phyloP scores from a whole-genome alignment of 2,113 vertebrate genomes.

The Upupa epops region DNA sequence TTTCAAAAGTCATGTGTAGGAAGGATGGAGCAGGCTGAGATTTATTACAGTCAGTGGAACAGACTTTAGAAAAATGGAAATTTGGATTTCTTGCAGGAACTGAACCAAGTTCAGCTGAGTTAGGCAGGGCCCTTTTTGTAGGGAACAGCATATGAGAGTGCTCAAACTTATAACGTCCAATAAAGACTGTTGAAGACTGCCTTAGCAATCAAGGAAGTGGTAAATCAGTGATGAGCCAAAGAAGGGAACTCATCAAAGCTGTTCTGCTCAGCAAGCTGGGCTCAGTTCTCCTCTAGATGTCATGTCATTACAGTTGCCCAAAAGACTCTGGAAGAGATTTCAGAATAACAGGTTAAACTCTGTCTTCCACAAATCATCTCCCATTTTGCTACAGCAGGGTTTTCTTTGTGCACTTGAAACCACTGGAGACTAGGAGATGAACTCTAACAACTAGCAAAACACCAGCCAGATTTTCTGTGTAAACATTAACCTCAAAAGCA shows the following conservation, averaged over 20 bases:
- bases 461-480: background rate
- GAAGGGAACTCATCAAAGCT: background rate
- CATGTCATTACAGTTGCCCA: background rate
- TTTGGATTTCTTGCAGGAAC: slow-evolving; percentile 6
- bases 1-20: background rate
- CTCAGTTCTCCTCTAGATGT: background rate
- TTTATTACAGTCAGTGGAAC: background rate
- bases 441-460: background rate
- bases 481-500: background rate
- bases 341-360: background rate
- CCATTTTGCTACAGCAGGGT: background rate
- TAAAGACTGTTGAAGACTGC: background rate
- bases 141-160: background rate
- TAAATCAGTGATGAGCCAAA: background rate
- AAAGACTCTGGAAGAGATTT: background rate
- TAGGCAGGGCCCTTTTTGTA: background rate
- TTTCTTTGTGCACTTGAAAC: background rate
- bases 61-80: slow-evolving; percentile 9
- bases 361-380: background rate
- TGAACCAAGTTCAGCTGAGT: background rate
- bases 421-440: background rate
- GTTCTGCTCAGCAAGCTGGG: background rate
- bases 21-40: background rate
- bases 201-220: background rate
- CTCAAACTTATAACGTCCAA: background rate